These are phyloP conservation scores for Meloidogyne exigua DNA, from an alignment of 1,140 invertebrate genomes.

Conservation along the genomic window DNA sequence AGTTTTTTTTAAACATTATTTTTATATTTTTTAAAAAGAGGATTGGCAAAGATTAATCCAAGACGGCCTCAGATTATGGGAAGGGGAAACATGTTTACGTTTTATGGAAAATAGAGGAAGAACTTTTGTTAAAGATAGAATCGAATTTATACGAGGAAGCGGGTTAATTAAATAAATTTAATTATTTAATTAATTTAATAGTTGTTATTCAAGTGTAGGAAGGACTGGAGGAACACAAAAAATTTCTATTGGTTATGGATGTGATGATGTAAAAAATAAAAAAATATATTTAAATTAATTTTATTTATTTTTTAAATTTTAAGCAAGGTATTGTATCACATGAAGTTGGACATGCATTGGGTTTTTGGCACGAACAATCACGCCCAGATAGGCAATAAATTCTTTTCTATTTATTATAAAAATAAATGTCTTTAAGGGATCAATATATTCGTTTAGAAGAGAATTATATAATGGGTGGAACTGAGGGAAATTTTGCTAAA, in stretches of 20 bases:
- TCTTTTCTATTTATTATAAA: background rate
- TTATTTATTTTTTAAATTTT: conserved; percentile 13
- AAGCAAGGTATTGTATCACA: conserved; percentile 64
- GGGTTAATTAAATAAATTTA: conserved; percentile 42
- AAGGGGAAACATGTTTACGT: conserved; percentile 56
- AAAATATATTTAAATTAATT: background rate
- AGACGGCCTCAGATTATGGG: conserved; percentile 57
- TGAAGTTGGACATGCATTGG: conserved; percentile 67
- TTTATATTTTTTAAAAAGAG: conserved; percentile 35
- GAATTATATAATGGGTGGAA: conserved; percentile 57
- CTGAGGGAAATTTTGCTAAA: conserved; percentile 44
- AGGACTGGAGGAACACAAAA: conserved; percentile 55
- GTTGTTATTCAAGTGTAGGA: conserved; percentile 59
- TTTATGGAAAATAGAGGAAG: conserved; percentile 43
- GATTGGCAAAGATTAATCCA: conserved; percentile 56
- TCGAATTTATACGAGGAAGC: conserved; percentile 59
- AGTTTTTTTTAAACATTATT: conserved; percentile 15
- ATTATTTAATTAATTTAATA: conserved; percentile 32
- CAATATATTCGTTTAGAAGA: conserved; percentile 62
- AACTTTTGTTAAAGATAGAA: conserved; percentile 46
- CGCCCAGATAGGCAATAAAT: conserved; percentile 37
- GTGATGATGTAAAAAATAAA: conserved; percentile 53
- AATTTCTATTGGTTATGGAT: conserved; percentile 60
- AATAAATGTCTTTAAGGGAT: conserved; percentile 62
- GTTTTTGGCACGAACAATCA: conserved; percentile 66